Conservation (phyloP, 30 jellyfish, hydroid and myxozoan genomes). For the Catostylus mosaicus region DNA sequence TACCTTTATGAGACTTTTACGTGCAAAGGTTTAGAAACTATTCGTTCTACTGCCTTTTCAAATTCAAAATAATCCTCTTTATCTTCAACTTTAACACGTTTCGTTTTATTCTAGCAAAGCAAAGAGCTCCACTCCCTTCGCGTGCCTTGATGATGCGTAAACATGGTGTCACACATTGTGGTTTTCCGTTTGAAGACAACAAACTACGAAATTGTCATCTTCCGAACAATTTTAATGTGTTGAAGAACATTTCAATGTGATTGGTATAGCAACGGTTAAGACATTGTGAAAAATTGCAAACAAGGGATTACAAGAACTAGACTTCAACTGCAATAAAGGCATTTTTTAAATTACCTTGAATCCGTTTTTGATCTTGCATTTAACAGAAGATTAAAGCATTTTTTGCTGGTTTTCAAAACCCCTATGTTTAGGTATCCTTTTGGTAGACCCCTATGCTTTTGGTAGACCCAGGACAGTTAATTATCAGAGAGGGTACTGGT, state of each 20-base stretch:
- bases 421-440: too few species aligned
- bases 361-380: too few species aligned
- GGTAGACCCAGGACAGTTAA: too few species aligned
- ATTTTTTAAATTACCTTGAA: neutral
- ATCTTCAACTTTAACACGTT: too few species aligned
- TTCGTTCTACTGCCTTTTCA: too few species aligned
- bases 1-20: too few species aligned
- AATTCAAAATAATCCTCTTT: too few species aligned
- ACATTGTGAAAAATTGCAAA: neutral
- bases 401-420: too few species aligned
- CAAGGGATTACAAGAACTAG: neutral
- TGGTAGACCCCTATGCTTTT: too few species aligned
- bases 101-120: constrained; percentile 45
- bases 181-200: neutral
- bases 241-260: neutral
- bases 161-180: neutral
- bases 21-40: too few species aligned
- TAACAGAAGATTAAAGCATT: too few species aligned
- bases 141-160: constrained; percentile 23
- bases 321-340: neutral
- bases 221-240: neutral
- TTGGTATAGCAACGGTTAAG: neutral
- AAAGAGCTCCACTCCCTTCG: constrained; percentile 59
- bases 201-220: neutral
- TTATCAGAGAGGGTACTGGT: too few species aligned